These are phyloP conservation scores for Tachypleus tridentatus DNA, from an alignment of 1,140 invertebrate genomes.

Conservation along the genomic window DNA sequence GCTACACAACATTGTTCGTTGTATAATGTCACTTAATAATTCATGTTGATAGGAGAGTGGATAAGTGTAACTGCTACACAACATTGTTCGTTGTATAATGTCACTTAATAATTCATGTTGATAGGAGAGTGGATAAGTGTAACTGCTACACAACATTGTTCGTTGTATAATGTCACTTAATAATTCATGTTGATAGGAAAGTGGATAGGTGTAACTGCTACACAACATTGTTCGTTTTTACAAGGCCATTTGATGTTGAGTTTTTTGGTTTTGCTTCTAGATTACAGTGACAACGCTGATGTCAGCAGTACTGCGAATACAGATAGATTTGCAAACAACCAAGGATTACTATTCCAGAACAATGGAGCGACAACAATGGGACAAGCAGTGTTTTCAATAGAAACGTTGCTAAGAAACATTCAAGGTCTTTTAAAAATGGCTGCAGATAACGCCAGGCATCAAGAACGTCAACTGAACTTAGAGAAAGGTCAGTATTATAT, in stretches of 20 bases:
- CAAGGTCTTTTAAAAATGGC: conserved; percentile 88
- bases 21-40: too few species aligned
- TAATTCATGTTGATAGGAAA: too few species aligned
- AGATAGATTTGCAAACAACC: conserved; percentile 23
- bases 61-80: too few species aligned
- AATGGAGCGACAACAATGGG: conserved; percentile 36
- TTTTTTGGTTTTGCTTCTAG: conserved; percentile 6
- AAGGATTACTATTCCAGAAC: conserved; percentile 23
- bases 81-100: too few species aligned
- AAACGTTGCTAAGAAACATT: conserved; percentile 84
- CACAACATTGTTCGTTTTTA: too few species aligned
- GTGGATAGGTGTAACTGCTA: too few species aligned
- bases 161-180: too few species aligned
- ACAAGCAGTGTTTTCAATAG: conserved; percentile 55
- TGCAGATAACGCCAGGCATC: conserved; percentile 84
- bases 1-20: too few species aligned
- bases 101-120: too few species aligned
- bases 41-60: too few species aligned
- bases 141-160: too few species aligned
- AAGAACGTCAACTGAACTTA: conserved; percentile 86
- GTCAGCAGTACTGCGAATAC: conserved; percentile 27
- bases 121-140: too few species aligned
- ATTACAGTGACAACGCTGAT: conserved; percentile 29
- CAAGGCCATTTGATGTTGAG: not conserved
- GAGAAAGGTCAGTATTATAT: conserved; percentile 65